Evolutionary conservation across 1,140 invertebrate genomes (phyloP).

Genomic region (Caenorhabditis brenneri): DNA sequence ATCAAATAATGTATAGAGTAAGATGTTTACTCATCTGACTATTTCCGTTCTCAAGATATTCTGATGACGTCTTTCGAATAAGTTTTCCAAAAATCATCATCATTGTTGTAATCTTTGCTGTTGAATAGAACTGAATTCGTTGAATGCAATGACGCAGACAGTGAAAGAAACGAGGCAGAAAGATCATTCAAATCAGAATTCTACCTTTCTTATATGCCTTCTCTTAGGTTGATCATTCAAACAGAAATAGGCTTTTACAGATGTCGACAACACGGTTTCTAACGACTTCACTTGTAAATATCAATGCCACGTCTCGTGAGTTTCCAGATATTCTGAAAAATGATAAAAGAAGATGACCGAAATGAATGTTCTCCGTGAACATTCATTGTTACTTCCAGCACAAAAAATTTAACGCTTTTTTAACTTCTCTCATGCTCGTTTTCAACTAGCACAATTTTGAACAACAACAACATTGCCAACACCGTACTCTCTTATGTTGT

Average conservation of each 20-base stretch:
- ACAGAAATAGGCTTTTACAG: background rate
- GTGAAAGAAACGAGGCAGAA: background rate
- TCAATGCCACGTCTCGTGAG: slow-evolving; percentile 6
- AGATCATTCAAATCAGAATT: slow-evolving; percentile 35
- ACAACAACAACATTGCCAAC: no score
- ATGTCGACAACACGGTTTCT: slow-evolving; percentile 3
- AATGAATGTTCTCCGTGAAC: no score
- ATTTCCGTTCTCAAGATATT: background rate
- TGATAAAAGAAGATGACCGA: no score
- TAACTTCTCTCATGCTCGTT: no score
- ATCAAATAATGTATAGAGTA: background rate
- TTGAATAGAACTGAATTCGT: slow-evolving; percentile 37
- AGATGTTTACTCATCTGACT: slow-evolving; percentile 2
- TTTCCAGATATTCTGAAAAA: no score
- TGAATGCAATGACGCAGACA: slow-evolving; percentile 22
- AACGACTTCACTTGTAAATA: background rate
- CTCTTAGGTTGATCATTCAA: background rate
- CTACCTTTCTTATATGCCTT: background rate
- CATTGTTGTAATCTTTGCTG: slow-evolving; percentile 21
- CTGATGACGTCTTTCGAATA: background rate
- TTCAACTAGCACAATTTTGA: no score
- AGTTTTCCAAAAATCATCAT: background rate
- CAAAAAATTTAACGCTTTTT: no score
- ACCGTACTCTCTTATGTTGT: background rate
- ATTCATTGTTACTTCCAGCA: no score